Conservation (phyloP, 2,888 invertebrate species). For the Pinctada fucata region DNA sequence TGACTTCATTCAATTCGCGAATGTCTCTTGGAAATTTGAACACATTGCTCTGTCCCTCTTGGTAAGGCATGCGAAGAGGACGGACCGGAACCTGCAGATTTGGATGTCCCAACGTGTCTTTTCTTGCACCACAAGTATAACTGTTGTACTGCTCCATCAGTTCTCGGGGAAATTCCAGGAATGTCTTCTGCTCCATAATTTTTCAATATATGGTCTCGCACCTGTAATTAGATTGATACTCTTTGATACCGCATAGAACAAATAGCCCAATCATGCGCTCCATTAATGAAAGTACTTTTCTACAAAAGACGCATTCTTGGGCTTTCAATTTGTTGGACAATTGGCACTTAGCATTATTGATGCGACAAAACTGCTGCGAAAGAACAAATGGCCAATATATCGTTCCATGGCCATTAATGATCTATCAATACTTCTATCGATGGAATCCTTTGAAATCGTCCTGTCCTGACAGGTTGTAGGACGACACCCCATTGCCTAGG, state of each 20-base stretch:
- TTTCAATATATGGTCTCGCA: too few species aligned
- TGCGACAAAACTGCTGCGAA: not conserved
- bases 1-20: constrained; percentile 13
- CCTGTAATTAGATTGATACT: too few species aligned
- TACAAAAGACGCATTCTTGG: too few species aligned
- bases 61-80: not conserved
- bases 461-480: not conserved
- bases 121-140: not conserved
- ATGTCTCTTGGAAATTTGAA: constrained; percentile 30
- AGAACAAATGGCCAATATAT: not conserved
- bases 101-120: not conserved
- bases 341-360: not conserved
- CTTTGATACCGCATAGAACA: too few species aligned
- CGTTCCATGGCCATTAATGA: not conserved
- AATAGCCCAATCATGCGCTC: too few species aligned
- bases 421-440: not conserved
- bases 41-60: constrained; percentile 8
- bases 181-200: not conserved
- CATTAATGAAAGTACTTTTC: too few species aligned
- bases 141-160: constrained; percentile 18
- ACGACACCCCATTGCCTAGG: not conserved
- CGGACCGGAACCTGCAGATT: not conserved
- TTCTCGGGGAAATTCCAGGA: constrained; percentile 21
- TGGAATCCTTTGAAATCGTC: not conserved
- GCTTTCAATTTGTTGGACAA: not conserved